Evolutionary conservation across 2,113 vertebrate species (phyloP), one percentile per base, ranked within the genome.

Genomic region (Actenoides lindsayi): DNA sequence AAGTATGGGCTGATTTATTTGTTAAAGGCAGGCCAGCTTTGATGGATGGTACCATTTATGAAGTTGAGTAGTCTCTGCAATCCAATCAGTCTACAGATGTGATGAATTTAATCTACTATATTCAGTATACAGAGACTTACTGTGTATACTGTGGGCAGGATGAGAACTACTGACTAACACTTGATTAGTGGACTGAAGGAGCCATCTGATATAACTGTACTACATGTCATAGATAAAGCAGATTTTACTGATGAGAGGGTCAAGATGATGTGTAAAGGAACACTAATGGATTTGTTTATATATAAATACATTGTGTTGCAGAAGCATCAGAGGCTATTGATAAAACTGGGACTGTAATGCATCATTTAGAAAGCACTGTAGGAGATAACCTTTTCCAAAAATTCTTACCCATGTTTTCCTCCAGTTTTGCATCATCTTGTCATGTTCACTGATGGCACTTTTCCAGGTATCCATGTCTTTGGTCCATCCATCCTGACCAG

Each of bases 391-490:
- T 68, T 54, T 62, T 37, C 23, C 13, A 53, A 79, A 69, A 74
- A 33, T 25, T 60, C 99, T 11, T 98, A 99, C 99, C 99, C 98
- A 99, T 2, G 97, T 97, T 92, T 98, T 98, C 90, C 89, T 98
- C 99, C 99, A 99, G 96, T 92, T 98, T 81, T 98, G 98, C 96
- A 99, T 98, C 96, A 99, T 97, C 63, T 95, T 98, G 71, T 98
- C 97, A 2, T 99, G 99, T 42, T 99, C 98, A 28, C 88, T 97
- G 27, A 98, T 96, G 12, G 98, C 98, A 37, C 94, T 96, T 94
- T 96, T 99, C 99, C 99, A 99, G 51, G 97, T 97, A 25, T 96
- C 95, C 33, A 99, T 97, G 92, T 99, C 98, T 93, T 97, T 97
- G 93, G 96, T 97, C 97, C 98, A 98, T 80, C 87, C 87, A 71